Base-by-base conservation (phyloP, 2,888 invertebrate genomes). In the Himalopsyche tibetana region DNA sequence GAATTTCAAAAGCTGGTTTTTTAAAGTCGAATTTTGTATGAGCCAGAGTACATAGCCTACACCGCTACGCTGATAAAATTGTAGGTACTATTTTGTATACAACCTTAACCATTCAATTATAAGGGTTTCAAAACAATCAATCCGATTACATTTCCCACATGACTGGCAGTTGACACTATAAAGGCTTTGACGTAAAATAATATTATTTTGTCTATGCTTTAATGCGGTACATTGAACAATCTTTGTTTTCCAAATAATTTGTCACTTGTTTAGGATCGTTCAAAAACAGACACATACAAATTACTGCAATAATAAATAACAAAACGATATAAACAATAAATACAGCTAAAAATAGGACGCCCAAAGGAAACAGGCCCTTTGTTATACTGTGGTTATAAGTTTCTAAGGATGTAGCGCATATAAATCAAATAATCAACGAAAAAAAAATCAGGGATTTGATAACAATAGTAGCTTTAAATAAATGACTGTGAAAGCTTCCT, bases 261-360 rank as follows among this genome's bases (percentile, higher is more conserved):
- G 63, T 63, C 63, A 63, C 63, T 63, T 63, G 63, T 63, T 63
- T 19, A 28, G 63, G 28, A 63, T 19, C 63, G 28, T 4, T 63
- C 63, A 63, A 63, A 63, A 63, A 63, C 63, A 63, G 63, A 63
- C 6, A 63, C 51, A 15, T 6, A 63, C 63, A 63, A 19, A 63
- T 63, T 63, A 19, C 6, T 63, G 19, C 2, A 15, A 63, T 63
- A 63, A 63, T 63, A 63, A 5, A 9, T 63, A 3, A 63, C 63
- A 63, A 63, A 63, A 63, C 28, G 28, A 63, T 19, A 63, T 63
- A 9, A 63, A 63, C 63, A 63, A 63, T 63, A 19, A 5, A 19
- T 63, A 28, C 4, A 2, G 4, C 51, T 51, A 15, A 51, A 51
- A 51, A 51, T 51, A 51, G 51, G 51, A 2, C 12, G 15, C 51